Evolutionary conservation across 2,888 invertebrate species (phyloP), one percentile per base, ranked within the genome.

Genomic region (Pristionchus japonicus): DNA sequence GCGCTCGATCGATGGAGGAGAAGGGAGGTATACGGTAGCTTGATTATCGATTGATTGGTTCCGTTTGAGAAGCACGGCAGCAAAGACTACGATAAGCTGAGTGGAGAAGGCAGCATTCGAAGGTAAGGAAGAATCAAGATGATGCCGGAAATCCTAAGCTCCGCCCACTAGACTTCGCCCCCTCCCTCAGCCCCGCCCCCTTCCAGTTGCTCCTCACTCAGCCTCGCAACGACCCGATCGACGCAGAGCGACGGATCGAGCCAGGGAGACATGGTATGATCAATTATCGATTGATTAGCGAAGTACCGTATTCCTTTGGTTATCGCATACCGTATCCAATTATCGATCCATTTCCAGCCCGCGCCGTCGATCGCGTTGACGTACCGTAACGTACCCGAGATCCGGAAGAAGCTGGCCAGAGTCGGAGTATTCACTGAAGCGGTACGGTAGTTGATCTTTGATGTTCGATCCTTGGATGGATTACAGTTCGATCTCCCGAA

Each of bases 361-460:
- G 87, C 90, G 37, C 91, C 91, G 11, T 91, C 91, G 20, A 90
- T 91, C 83, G 91, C 91, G 13, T 89, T 91, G 57, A 91, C 91
- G 80, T 91, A 90, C 89, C 88, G 90, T 17, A 88, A 70, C 57
- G 86, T 74, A 47, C 84, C 82, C 17, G 87, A 43, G 61, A 77
- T 87, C 27, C 34, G 34, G 61, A 23, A 23, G 57, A 77, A 57
- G 40, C 40, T 87, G 77, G 47, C 87, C 15, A 77, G 43, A 20
- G 23, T 20, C 2, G 47, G 57, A 34, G 77, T 80, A 6, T 7
- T 87, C 20, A 43, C 20, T 6, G 80, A 87, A 37, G 11, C 49
- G 49, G 87, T 87, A 20, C 2, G 86, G 6, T 43, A n/a, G n/a
- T n/a, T n/a, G n/a, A n/a, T n/a, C n/a, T n/a, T n/a, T n/a, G 64